phyloP scores from a whole-genome alignment of 2,888 invertebrate genomes.

The Eretmocerus hayati region DNA sequence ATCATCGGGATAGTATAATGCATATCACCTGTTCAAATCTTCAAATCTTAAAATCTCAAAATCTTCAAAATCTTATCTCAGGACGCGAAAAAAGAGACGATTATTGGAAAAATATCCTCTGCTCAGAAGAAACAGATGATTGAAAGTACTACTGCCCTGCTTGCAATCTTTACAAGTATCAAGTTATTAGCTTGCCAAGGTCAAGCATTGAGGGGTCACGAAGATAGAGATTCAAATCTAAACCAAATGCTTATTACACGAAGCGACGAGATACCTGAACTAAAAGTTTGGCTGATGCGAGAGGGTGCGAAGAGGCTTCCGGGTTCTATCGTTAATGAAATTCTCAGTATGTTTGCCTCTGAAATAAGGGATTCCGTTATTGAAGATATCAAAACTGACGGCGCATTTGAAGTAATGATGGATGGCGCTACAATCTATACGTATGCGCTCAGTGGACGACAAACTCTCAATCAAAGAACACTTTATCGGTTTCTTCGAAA shows the following conservation, averaged over 20 bases:
- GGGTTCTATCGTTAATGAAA: neutral
- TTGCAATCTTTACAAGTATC: too few relatives aligned
- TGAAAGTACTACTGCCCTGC: too few relatives aligned
- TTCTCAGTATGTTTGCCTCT: neutral
- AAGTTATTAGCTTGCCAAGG: neutral
- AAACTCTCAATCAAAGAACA: slow-evolving; percentile 8
- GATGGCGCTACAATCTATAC: slow-evolving; percentile 23
- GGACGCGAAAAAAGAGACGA: too few relatives aligned
- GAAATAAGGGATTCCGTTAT: slow-evolving; percentile 2
- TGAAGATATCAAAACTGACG: neutral
- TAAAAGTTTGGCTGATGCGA: slow-evolving; percentile 7
- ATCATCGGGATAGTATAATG: too few relatives aligned
- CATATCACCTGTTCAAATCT: too few relatives aligned
- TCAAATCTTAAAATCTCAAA: too few relatives aligned
- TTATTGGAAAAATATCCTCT: too few relatives aligned
- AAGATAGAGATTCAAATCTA: slow-evolving; percentile 19
- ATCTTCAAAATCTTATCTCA: too few relatives aligned
- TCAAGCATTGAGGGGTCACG: slow-evolving; percentile 8
- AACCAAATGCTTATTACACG: slow-evolving; percentile 19
- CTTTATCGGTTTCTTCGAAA: slow-evolving; percentile 4
- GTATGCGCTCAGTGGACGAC: slow-evolving; percentile 11
- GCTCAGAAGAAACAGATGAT: too few relatives aligned
- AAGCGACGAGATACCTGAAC: slow-evolving; percentile 13
- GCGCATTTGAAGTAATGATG: slow-evolving; percentile 3
- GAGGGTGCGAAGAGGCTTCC: slow-evolving; percentile 3